A percentile compares a stretch with the other conserved stretches of the same genome.
Evolutionary conservation across 2,113 vertebrate genomes (phyloP).

Genomic region (Craseonycteris thonglongyai): DNA sequence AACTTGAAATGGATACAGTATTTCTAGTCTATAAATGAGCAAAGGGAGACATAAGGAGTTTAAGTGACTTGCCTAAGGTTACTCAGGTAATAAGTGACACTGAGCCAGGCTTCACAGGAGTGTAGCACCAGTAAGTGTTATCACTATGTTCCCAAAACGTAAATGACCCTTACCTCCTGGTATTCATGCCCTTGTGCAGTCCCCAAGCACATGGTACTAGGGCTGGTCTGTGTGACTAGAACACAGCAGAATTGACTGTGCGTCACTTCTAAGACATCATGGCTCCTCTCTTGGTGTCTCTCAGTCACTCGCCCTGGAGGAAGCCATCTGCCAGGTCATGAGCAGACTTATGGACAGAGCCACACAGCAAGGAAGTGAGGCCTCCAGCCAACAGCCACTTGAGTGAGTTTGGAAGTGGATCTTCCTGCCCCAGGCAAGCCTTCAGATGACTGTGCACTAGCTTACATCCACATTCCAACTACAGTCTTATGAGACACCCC

Average conservation of each 20-base stretch:
- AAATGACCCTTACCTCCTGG: neutral
- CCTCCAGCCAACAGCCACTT: neutral
- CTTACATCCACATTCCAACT: neutral
- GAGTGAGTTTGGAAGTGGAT: neutral
- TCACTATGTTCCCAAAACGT: neutral
- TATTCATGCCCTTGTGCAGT: neutral
- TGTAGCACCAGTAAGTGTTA: too few relatives aligned
- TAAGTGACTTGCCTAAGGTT: neutral
- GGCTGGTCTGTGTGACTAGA: neutral
- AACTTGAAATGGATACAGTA: neutral
- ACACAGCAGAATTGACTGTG: neutral
- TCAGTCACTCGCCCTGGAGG: neutral
- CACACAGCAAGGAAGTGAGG: neutral
- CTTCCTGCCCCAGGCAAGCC: neutral
- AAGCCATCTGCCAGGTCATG: neutral
- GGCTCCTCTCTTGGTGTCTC: neutral
- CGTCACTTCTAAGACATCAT: neutral
- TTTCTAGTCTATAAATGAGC: neutral
- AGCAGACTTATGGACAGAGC: neutral
- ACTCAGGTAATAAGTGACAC: neutral
- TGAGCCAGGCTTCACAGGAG: neutral
- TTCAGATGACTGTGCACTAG: neutral
- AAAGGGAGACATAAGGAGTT: neutral
- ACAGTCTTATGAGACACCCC: neutral
- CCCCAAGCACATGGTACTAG: rapidly evolving